A percentile compares a stretch with the other conserved stretches of the same genome.
Evolutionary conservation across 2,888 invertebrate genomes (phyloP).

Genomic region (Netelia inedita): DNA sequence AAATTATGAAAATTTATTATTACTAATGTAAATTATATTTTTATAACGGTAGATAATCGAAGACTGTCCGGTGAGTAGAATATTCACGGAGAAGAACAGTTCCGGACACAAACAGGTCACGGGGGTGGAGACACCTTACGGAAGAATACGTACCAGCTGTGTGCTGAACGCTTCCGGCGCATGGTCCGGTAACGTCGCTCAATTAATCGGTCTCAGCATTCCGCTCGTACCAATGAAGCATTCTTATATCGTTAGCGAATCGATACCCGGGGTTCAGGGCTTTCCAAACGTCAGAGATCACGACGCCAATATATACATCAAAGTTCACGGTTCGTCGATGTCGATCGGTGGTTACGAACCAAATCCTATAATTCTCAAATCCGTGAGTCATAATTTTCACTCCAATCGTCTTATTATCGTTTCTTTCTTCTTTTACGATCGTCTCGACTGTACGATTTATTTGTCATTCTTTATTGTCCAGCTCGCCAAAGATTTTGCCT

Average conservation of each 20-base stretch:
- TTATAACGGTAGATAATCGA: slow-evolving; percentile 88
- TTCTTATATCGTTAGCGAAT: slow-evolving; percentile 94
- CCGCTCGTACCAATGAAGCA: slow-evolving; percentile 95
- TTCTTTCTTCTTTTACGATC: neutral
- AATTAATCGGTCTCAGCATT: slow-evolving; percentile 89
- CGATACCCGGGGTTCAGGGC: slow-evolving; percentile 90
- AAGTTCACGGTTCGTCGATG: slow-evolving; percentile 93
- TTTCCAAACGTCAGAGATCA: slow-evolving; percentile 95
- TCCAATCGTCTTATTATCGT: neutral
- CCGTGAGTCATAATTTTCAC: slow-evolving; percentile 85
- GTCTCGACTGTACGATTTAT: neutral
- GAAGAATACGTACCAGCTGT: slow-evolving; percentile 91
- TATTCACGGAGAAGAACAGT: slow-evolving; percentile 89
- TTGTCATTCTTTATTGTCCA: slow-evolving; percentile 77
- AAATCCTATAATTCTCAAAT: slow-evolving; percentile 93
- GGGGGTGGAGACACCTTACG: slow-evolving; percentile 91
- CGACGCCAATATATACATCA: slow-evolving; percentile 93
- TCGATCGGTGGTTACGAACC: slow-evolving; percentile 95
- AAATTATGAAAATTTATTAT: neutral
- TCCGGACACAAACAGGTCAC: slow-evolving; percentile 89
- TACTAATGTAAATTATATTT: slow-evolving; percentile 15
- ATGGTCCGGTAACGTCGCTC: slow-evolving; percentile 92
- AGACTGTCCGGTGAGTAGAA: slow-evolving; percentile 90
- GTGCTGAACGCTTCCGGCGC: slow-evolving; percentile 94
- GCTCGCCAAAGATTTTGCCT: slow-evolving; percentile 92